These are phyloP conservation scores for Circaetus gallicus DNA, from an alignment of 2,113 vertebrate genomes.

Conservation along the genomic window DNA sequence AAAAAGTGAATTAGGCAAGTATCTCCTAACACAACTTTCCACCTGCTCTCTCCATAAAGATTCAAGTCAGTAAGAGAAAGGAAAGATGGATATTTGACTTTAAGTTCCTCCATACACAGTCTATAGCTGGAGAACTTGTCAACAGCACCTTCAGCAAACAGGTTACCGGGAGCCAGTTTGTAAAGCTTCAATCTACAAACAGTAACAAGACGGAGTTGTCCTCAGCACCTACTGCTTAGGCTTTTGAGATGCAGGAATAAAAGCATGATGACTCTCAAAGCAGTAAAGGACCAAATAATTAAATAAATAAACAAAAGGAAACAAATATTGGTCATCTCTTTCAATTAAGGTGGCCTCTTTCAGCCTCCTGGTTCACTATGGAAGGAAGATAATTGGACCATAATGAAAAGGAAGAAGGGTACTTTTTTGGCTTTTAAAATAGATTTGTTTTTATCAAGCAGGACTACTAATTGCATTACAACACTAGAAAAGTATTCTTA, in stretches of 20 bases:
- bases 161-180: neutral
- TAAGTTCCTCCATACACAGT: neutral
- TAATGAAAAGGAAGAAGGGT: neutral
- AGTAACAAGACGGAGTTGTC: neutral
- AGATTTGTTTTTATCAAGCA: neutral
- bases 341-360: neutral
- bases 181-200: neutral
- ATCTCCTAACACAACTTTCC: neutral
- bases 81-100: neutral
- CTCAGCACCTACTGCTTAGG: neutral
- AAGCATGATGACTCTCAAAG: slow-evolving; percentile 4
- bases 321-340: neutral
- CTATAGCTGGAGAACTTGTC: neutral
- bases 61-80: neutral
- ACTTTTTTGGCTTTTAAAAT: neutral
- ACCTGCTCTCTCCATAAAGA: neutral
- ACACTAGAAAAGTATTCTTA: neutral
- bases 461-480: neutral
- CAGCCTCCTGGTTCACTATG: neutral
- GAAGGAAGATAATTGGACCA: neutral
- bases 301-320: neutral
- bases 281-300: neutral
- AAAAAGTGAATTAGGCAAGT: neutral
- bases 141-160: neutral
- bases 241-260: neutral